Conservation (phyloP, 2,113 vertebrate species). For the Oryzias javanicus region DNA sequence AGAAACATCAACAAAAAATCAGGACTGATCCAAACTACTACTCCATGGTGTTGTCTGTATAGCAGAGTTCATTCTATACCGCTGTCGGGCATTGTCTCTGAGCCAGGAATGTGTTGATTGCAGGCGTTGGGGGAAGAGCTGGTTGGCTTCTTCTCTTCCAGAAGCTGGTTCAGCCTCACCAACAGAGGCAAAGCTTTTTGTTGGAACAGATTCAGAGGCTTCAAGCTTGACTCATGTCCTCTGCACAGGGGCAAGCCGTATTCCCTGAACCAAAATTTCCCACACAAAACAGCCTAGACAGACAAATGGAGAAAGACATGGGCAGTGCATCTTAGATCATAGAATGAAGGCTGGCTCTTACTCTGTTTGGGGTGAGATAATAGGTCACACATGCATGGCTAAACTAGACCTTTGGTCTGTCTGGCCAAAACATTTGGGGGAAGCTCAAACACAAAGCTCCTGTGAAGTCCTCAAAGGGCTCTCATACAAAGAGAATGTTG, state of each 20-base stretch:
- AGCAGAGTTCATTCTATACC: not conserved
- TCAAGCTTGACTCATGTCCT: slow-evolving; percentile 11
- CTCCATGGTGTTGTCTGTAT: not conserved
- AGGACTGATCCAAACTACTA: too few relatives aligned
- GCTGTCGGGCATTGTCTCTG: not conserved
- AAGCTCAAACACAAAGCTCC: too few relatives aligned
- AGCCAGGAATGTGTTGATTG: slow-evolving; percentile 52
- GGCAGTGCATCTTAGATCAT: too few relatives aligned
- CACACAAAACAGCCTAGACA: slow-evolving; percentile 75
- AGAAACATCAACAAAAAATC: not conserved
- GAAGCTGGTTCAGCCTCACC: slow-evolving; percentile 64
- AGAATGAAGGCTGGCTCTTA: not conserved
- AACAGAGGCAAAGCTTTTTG: slow-evolving; percentile 79
- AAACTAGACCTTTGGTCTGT: too few relatives aligned
- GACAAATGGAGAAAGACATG: slow-evolving; percentile 1
- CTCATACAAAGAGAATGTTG: too few relatives aligned
- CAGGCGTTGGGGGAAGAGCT: slow-evolving; percentile 40
- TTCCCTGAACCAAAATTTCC: slow-evolving; percentile 78
- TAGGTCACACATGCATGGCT: too few relatives aligned
- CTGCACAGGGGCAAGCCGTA: slow-evolving; percentile 65
- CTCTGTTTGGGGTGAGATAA: too few relatives aligned
- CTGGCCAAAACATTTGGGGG: too few relatives aligned
- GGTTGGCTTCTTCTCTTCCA: slow-evolving; percentile 64
- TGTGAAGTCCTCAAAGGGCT: too few relatives aligned
- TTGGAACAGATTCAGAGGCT: slow-evolving; percentile 51